Evolutionary conservation across 2,888 invertebrate genomes (phyloP), one percentile per base, ranked within the genome.

Genomic region (Dendrolimus pini): DNA sequence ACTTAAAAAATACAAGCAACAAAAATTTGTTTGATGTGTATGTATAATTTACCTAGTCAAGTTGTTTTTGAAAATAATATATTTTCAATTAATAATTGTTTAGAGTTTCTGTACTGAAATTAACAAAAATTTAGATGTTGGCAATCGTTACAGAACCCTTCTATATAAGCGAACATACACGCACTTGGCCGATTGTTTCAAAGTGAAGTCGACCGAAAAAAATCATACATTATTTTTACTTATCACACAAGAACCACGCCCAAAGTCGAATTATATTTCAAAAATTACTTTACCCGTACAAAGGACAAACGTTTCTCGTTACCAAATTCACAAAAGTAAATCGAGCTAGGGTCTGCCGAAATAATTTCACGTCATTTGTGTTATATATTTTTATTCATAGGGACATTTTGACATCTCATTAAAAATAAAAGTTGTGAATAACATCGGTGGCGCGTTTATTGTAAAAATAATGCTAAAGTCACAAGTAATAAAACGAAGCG

Each of bases 401-500:
- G 9, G 12, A 47, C 9, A 47, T 10, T 7, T 47, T 12, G 12
- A 12, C 47, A 12, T 47, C 9, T 47, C 47, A 47, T 47, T 47
- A 47, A 47, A 47, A 47, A 47, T 47, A 47, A 47, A 47, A 47
- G 47, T 12, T 47, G 9, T 47, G 47, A 47, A 47, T 47, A 47
- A 18, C 53, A 53, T 52, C 41, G 13, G 52, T 56, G 41, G n/a
- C 41, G 56, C 10, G 52, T 56, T 56, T 52, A 41, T 56, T 56
- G 53, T 53, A 41, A 52, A 56, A 56, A 53, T 53, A 53, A 53
- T 56, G 41, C 53, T 14, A 55, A 42, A 47, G 55, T 55, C 55
- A 42, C 55, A 41, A 42, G 55, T 41, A 47, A 55, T 55, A 55
- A 55, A 42, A 47, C 47, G 47, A 47, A 12, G 12, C 12, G 47